These are phyloP conservation scores for Carabus problematicus DNA, from an alignment of 2,888 invertebrate genomes.

Conservation along the genomic window DNA sequence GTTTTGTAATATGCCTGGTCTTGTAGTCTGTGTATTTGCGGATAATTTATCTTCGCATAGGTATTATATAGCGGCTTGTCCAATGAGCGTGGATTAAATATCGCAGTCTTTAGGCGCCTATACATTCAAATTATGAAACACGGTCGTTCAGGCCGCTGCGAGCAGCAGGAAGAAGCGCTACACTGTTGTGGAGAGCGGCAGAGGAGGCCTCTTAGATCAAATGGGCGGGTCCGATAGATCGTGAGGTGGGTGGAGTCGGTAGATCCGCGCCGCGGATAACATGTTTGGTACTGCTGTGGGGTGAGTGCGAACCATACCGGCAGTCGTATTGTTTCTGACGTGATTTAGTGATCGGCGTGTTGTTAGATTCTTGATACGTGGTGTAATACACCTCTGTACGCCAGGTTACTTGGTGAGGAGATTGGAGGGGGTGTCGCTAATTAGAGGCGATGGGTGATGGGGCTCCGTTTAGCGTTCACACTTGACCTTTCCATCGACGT, in stretches of 20 bases:
- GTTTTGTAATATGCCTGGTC: no score
- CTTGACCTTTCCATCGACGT: slow-evolving; percentile 11
- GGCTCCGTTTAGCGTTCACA: slow-evolving; percentile 15
- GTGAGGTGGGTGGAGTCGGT: slow-evolving; percentile 34
- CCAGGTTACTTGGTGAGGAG: background rate
- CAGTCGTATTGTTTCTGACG: slow-evolving; percentile 16
- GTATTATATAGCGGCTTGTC: no score
- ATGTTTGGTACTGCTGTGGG: slow-evolving; percentile 32
- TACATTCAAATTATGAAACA: background rate
- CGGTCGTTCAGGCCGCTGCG: background rate
- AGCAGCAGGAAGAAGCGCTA: slow-evolving; percentile 18
- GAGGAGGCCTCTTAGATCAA: slow-evolving; percentile 33
- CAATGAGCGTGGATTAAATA: no score
- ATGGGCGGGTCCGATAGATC: slow-evolving; percentile 36
- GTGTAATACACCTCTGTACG: background rate
- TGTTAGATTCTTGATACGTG: slow-evolving; percentile 20
- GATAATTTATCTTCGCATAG: no score
- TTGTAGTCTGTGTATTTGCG: no score
- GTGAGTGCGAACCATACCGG: slow-evolving; percentile 16
- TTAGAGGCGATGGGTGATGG: slow-evolving; percentile 20
- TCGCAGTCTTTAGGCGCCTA: no score
- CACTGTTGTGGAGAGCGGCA: slow-evolving; percentile 27
- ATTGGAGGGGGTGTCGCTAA: background rate
- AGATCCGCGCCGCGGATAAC: slow-evolving; percentile 24
- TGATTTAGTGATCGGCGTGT: slow-evolving; percentile 22